phyloP scores from a whole-genome alignment of 2,113 vertebrate genomes.

The Naja naja region DNA sequence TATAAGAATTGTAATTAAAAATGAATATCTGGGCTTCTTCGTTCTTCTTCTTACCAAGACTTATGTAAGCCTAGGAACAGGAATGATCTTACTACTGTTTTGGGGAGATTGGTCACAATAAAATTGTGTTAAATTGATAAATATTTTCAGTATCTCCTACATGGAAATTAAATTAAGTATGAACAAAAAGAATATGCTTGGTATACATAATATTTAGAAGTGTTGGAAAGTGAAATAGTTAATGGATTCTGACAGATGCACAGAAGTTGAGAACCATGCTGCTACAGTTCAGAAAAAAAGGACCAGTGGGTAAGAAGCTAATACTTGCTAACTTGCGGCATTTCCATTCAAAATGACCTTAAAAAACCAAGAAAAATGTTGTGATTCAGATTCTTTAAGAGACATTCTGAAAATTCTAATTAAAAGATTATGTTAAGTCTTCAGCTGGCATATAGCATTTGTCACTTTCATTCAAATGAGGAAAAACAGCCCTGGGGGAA shows the following conservation, averaged over 20 bases:
- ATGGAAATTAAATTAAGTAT: background rate
- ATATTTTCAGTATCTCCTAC: background rate
- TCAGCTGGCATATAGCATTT: slow-evolving; percentile 25
- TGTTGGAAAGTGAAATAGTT: background rate
- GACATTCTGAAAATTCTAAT: background rate
- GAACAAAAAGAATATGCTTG: background rate
- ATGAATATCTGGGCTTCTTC: background rate
- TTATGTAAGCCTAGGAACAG: background rate
- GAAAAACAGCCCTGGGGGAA: background rate
- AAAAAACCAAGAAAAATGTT: slow-evolving; percentile 21
- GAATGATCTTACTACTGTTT: background rate
- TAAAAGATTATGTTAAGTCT: slow-evolving; percentile 18
- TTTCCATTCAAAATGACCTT: slow-evolving; percentile 22
- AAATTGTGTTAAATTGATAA: background rate
- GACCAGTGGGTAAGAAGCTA: background rate
- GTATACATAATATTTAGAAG: background rate
- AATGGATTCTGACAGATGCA: background rate
- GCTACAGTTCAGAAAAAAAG: background rate
- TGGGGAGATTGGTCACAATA: background rate
- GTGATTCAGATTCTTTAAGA: background rate
- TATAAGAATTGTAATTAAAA: background rate
- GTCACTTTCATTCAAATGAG: slow-evolving; percentile 13
- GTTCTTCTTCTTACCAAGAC: background rate
- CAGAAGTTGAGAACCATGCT: background rate
- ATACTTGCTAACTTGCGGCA: background rate